Evolutionary conservation across 2,888 invertebrate genomes (phyloP), one percentile per base, ranked within the genome.

Genomic region (Eumacrocentrus americanus): DNA sequence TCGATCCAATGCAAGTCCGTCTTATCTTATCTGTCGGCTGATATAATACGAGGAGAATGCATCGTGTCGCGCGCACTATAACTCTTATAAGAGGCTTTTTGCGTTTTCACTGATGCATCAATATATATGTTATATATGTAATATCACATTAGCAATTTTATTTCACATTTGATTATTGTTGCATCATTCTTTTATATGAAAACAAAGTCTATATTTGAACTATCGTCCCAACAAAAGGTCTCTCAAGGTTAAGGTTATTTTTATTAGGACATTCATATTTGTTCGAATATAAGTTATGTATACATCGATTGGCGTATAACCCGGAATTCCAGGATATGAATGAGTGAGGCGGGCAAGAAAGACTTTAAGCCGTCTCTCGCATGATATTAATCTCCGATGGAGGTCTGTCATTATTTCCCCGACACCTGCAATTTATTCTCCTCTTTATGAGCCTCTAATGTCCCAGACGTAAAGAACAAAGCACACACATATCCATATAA

Each of bases 361-460:
- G 35, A 57, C 34, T 47, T 59, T 59, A 53, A 59, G 48, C 40
- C 53, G 29, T 40, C 29, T 47, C 54, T 51, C 35, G 54, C 54
- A 60, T 60, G 60, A 60, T 60, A 60, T 60, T 60, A 60, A 60
- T 60, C 60, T 60, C 54, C 35, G 38, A 11, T 42, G 44, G 58
- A 53, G 50, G 54, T 60, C 60, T 60, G 60, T 60, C 60, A 60
- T 60, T 60, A 60, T 60, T 60, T 54, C 40, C 48, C 60, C 60
- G 60, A 60, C 60, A 60, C 60, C 60, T 60, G 60, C 54, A 60
- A 60, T 60, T 60, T 60, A 60, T 60, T 60, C 50, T 44, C 51
- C 52, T 51, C 51, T 51, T 58, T 58, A 58, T 44, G 51, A 58
- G 58, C 51, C 58, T 58, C 23, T 51, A 58, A 58, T 58, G 51